phyloP scores from a whole-genome alignment of 30 jellyfish, hydroid and myxozoan genomes.

The Aurelia sp. region DNA sequence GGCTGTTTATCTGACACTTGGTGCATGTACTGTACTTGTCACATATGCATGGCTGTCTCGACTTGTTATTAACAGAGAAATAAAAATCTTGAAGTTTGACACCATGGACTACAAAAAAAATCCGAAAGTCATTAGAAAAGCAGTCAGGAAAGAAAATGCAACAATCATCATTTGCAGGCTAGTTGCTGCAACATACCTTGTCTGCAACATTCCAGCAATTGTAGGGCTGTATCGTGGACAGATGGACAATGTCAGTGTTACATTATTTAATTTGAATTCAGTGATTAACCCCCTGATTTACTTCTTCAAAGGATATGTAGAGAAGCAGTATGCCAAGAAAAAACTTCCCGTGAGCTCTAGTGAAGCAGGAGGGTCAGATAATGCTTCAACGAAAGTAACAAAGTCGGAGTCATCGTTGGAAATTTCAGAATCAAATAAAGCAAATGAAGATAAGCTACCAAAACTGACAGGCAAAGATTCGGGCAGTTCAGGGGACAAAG shows the following conservation, averaged over 20 bases:
- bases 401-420: no score
- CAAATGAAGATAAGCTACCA: no score
- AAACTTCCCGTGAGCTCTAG: no score
- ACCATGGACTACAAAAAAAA: not conserved
- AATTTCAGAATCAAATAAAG: no score
- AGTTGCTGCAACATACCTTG: not conserved
- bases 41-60: no score
- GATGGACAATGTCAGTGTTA: not conserved
- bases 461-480: no score
- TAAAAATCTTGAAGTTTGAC: not conserved
- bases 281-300: not conserved
- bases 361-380: no score
- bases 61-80: no score
- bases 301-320: not conserved
- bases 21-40: no score
- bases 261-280: not conserved
- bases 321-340: not conserved
- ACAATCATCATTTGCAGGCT: not conserved
- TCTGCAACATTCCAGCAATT: not conserved
- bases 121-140: not conserved
- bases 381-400: no score
- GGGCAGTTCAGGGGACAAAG: no score
- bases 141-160: not conserved
- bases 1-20: no score
- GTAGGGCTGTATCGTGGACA: not conserved